Percentiles rank a stretch among this genome's conserved stretches.
phyloP scores from a whole-genome alignment of 23 tunicate species.

The Halocynthia roretzi region DNA sequence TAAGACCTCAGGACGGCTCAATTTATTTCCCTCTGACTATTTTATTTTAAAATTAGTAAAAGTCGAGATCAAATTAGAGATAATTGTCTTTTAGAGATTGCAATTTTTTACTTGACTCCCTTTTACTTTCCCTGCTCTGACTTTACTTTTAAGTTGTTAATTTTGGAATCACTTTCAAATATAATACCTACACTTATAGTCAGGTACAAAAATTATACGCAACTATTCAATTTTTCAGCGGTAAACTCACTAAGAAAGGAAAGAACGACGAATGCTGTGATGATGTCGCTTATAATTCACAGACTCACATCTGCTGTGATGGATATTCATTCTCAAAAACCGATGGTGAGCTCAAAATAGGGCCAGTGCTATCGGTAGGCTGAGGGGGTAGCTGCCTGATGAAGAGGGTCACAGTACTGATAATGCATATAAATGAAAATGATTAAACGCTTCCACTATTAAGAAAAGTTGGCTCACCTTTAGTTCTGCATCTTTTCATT shows the following conservation, averaged over 20 bases:
- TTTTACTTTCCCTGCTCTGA: too few species aligned
- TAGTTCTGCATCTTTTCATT: not conserved
- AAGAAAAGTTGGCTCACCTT: too few species aligned
- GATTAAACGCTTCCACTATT: not conserved
- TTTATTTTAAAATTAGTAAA: not conserved
- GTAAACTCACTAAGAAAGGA: conserved; percentile 4
- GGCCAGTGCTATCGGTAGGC: not conserved
- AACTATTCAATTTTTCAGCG: conserved; percentile 27
- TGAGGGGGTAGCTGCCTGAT: not conserved
- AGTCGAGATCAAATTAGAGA: not conserved
- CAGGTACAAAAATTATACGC: not conserved
- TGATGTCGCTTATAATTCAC: conserved; percentile 17
- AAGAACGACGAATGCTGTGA: conserved; percentile 46
- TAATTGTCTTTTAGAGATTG: too few species aligned
- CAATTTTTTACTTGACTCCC: too few species aligned
- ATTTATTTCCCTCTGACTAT: not conserved
- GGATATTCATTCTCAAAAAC: conserved; percentile 25
- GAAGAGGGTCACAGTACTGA: not conserved
- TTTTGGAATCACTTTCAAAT: too few species aligned
- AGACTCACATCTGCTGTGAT: conserved; percentile 49
- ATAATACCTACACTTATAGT: too few species aligned
- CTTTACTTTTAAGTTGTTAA: too few species aligned
- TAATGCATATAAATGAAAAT: too few species aligned
- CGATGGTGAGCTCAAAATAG: conserved; percentile 12
- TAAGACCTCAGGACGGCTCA: not conserved